These are phyloP conservation scores for Rallus limicola DNA, from an alignment of 2,113 vertebrate genomes.

Conservation along the genomic window DNA sequence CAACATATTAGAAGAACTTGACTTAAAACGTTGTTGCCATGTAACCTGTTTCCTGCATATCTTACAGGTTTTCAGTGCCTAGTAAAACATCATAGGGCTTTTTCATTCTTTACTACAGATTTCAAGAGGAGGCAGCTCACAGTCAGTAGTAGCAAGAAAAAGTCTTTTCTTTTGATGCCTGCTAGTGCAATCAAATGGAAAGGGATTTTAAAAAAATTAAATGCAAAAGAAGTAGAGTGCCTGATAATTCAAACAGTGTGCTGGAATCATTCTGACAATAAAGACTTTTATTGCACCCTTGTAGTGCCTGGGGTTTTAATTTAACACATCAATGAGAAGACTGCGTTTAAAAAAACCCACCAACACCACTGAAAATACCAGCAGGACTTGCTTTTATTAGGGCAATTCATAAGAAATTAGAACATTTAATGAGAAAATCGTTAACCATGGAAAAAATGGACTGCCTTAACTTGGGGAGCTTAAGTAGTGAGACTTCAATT, in stretches of 20 bases:
- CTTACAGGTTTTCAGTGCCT: not conserved
- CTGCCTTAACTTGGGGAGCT: constrained; percentile 67
- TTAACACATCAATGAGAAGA: constrained; percentile 82
- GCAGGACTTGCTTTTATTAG: constrained; percentile 78
- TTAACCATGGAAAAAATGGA: constrained; percentile 75
- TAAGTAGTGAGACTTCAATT: constrained; percentile 67
- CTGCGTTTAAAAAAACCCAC: constrained; percentile 38
- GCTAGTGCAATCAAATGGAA: constrained; percentile 26
- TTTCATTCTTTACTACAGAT: not conserved
- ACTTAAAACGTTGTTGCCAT: not conserved
- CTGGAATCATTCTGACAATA: constrained; percentile 55
- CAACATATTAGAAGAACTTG: not conserved
- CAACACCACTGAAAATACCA: constrained; percentile 42
- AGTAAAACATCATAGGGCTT: not conserved
- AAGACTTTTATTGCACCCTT: constrained; percentile 62
- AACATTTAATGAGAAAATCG: constrained; percentile 79
- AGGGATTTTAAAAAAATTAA: constrained; percentile 8
- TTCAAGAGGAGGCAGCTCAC: not conserved
- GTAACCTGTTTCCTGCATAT: not conserved
- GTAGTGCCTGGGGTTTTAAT: constrained; percentile 81
- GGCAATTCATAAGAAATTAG: constrained; percentile 78
- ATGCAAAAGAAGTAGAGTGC: not conserved
- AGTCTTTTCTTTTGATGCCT: constrained; percentile 1
- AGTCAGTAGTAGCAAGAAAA: not conserved
- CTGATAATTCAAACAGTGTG: constrained; percentile 21